Conservation (phyloP, 2,113 vertebrate species). For the Acanthisitta chloris region DNA sequence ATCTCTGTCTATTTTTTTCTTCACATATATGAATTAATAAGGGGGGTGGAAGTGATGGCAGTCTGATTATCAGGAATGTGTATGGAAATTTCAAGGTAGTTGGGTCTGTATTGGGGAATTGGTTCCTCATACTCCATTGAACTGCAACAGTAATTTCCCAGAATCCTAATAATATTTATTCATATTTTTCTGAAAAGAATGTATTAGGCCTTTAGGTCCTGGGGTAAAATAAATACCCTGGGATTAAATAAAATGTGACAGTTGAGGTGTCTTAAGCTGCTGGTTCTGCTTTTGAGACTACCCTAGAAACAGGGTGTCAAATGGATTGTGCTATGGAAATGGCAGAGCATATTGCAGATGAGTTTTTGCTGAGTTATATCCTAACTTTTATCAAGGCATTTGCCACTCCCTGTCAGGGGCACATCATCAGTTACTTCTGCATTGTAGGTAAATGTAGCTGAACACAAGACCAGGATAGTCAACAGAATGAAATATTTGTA, state of each 20-base stretch:
- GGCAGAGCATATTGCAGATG: neutral
- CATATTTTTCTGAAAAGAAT: neutral
- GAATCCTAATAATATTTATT: neutral
- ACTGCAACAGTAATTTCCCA: neutral
- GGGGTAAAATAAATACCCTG: neutral
- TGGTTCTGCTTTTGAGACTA: neutral
- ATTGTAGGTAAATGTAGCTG: neutral
- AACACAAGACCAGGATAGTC: neutral
- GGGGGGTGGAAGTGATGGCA: neutral
- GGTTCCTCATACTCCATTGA: neutral
- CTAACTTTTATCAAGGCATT: neutral
- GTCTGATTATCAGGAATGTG: neutral
- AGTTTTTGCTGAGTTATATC: neutral
- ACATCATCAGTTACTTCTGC: neutral
- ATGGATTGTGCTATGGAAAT: neutral
- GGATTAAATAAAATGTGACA: neutral
- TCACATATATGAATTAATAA: neutral
- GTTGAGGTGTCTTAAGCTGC: neutral
- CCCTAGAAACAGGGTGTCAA: neutral
- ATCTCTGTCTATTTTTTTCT: neutral
- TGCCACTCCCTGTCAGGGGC: neutral
- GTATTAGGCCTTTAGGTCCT: neutral
- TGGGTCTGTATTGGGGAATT: neutral
- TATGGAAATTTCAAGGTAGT: neutral
- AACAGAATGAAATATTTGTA: neutral